Percentiles rank a stretch among this genome's conserved stretches.
These are phyloP conservation scores for Pediacus dermestoides DNA, from an alignment of 2,888 invertebrate genomes.

Conservation along the genomic window DNA sequence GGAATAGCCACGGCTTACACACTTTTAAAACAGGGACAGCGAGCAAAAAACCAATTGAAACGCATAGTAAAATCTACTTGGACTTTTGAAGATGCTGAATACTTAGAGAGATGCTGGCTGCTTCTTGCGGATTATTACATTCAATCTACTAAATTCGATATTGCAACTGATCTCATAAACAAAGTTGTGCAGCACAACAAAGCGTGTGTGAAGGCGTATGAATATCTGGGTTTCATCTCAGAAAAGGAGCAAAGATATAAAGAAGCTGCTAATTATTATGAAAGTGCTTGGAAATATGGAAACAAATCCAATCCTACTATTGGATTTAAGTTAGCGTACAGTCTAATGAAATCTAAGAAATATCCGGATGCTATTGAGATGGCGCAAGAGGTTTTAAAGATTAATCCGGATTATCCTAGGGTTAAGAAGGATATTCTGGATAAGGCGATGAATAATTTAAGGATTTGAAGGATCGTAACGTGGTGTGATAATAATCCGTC, in stretches of 20 bases:
- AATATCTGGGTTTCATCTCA: slow-evolving; percentile 77
- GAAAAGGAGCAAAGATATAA: slow-evolving; percentile 92
- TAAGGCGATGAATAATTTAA: slow-evolving; percentile 75
- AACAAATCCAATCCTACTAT: slow-evolving; percentile 79
- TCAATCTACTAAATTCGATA: slow-evolving; percentile 78
- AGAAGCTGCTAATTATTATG: slow-evolving; percentile 78
- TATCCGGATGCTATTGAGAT: slow-evolving; percentile 91
- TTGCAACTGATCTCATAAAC: slow-evolving; percentile 77
- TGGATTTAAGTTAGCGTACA: slow-evolving; percentile 90
- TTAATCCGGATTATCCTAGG: slow-evolving; percentile 84
- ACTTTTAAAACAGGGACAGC: slow-evolving; percentile 82
- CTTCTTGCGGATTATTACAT: slow-evolving; percentile 88
- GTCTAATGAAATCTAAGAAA: slow-evolving; percentile 82
- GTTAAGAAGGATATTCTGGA: slow-evolving; percentile 92
- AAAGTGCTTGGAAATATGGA: slow-evolving; percentile 81
- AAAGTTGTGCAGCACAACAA: slow-evolving; percentile 79
- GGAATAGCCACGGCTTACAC: slow-evolving; percentile 72
- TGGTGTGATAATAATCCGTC: no score
- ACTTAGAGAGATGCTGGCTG: slow-evolving; percentile 93
- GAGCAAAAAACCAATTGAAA: slow-evolving; percentile 91
- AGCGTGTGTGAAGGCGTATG: slow-evolving; percentile 87
- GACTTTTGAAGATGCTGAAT: slow-evolving; percentile 95
- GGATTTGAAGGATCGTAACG: slow-evolving; percentile 59
- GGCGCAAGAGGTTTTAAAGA: slow-evolving; percentile 76
- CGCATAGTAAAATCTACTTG: slow-evolving; percentile 79